Evolutionary conservation across 2,113 vertebrate species (phyloP), one percentile per base, ranked within the genome.

Genomic region (Ctenomys sociabilis): DNA sequence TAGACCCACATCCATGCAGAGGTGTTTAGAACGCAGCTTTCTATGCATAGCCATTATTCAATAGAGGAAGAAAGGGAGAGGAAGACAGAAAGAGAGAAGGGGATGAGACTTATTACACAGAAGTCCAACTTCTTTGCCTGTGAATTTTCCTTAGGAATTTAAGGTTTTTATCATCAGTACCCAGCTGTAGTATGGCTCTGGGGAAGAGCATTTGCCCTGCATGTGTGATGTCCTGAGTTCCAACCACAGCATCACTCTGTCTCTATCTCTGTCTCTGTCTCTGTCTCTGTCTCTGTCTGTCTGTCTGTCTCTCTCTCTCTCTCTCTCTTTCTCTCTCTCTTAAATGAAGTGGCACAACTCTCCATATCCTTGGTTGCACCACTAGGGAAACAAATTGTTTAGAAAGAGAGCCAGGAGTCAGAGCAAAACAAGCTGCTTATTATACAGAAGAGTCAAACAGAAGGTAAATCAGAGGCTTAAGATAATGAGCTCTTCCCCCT

Each of bases 401-500:
- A 88, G 59, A 82, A 90, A 87, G 40, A 81, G 4, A 87, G 1
- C 10, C 59, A 85, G 63, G 95, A 95, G 75, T 78, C 73, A 89
- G 24, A 92, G n/a, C n/a, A 16, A 70, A 32, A 93, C 28, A 84
- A 43, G 64, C 40, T 88, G 77, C 32, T 64, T 73, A 66, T 80
- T 96, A 94, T 73, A 92, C 63, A 82, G 81, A 82, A 92, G 57
- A 75, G 96, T 72, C 26, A 90, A 94, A 43, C 30, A 70, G 68
- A 85, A 96, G 49, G 73, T 43, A 95, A 97, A 91, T 63, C 80
- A 89, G 68, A 95, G 88, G 26, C 90, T 92, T 90, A 73, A 83
- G 82, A 93, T 96, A 96, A 96, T 94, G 78, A 97, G 86, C 82
- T 91, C 89, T 90, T 94, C 82, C 82, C 16, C 82, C 12, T 93